These are phyloP conservation scores for Papilio polytes DNA, from an alignment of 1,140 invertebrate genomes.

Conservation along the genomic window DNA sequence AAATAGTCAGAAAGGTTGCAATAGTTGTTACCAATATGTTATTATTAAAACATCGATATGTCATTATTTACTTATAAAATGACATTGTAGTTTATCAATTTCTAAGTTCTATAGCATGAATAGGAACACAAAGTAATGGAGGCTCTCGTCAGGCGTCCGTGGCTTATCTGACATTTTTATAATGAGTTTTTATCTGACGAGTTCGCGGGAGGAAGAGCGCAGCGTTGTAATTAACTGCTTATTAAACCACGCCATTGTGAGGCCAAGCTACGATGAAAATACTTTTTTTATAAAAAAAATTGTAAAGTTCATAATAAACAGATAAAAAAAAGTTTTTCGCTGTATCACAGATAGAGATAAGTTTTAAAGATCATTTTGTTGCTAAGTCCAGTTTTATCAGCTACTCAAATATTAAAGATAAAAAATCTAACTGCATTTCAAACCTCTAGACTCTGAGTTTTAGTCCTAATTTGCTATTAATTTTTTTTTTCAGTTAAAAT, in stretches of 20 bases:
- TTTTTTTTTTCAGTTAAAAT: background rate
- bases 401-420: too few species aligned
- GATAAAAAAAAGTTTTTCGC: too few species aligned
- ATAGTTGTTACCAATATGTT: too few species aligned
- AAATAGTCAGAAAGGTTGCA: too few species aligned
- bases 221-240: conserved; percentile 35
- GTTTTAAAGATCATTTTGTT: too few species aligned
- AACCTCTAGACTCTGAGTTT: background rate
- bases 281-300: background rate
- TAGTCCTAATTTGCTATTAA: background rate
- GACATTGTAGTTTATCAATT: conserved; percentile 11
- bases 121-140: conserved; percentile 15
- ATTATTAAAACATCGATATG: background rate
- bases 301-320: too few species aligned
- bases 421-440: background rate
- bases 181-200: conserved; percentile 40
- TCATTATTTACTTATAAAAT: background rate
- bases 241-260: conserved; percentile 30
- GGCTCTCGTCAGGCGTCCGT: conserved; percentile 17
- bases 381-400: too few species aligned
- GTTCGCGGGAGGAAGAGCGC: conserved; percentile 22
- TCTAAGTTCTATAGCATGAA: background rate
- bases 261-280: background rate
- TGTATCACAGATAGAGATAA: too few species aligned
- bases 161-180: conserved; percentile 40